phyloP scores from a whole-genome alignment of 1,140 invertebrate genomes.

The Holotrichia oblita region DNA sequence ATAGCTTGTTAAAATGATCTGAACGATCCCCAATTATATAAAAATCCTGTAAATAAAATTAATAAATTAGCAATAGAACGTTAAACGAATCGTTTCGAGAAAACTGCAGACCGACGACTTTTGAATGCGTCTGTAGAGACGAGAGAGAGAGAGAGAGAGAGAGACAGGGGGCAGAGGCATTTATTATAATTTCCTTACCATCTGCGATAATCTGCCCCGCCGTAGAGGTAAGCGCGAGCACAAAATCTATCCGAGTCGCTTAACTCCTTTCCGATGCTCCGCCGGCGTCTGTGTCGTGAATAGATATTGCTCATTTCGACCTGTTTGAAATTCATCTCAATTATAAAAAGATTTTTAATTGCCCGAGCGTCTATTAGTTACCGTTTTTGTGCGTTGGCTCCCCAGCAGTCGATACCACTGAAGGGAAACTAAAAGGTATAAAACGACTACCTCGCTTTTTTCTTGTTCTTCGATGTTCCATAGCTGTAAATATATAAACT shows the following conservation, averaged over 20 bases:
- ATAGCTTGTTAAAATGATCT: too few relatives aligned
- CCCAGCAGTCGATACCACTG: neutral
- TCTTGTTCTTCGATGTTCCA: too few relatives aligned
- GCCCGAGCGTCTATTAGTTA: slow-evolving; percentile 47
- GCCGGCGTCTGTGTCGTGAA: slow-evolving; percentile 42
- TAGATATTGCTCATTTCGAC: slow-evolving; percentile 55
- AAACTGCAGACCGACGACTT: slow-evolving; percentile 48
- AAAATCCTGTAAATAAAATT: too few relatives aligned
- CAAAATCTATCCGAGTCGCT: neutral
- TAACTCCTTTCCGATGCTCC: neutral
- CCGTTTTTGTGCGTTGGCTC: slow-evolving; percentile 44
- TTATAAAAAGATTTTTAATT: slow-evolving; percentile 58
- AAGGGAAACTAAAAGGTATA: too few relatives aligned
- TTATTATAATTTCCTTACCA: neutral
- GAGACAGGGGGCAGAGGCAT: too few relatives aligned
- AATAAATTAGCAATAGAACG: slow-evolving; percentile 19
- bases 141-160: neutral
- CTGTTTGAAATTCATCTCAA: slow-evolving; percentile 52
- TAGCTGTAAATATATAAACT: too few relatives aligned
- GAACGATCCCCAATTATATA: too few relatives aligned
- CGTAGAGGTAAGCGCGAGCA: slow-evolving; percentile 9
- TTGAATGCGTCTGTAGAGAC: slow-evolving; percentile 44
- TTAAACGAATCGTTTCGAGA: too few relatives aligned
- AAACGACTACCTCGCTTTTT: too few relatives aligned
- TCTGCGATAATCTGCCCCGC: neutral